Conservation (phyloP, 2,113 vertebrate genomes). For the Mungos mungo region DNA sequence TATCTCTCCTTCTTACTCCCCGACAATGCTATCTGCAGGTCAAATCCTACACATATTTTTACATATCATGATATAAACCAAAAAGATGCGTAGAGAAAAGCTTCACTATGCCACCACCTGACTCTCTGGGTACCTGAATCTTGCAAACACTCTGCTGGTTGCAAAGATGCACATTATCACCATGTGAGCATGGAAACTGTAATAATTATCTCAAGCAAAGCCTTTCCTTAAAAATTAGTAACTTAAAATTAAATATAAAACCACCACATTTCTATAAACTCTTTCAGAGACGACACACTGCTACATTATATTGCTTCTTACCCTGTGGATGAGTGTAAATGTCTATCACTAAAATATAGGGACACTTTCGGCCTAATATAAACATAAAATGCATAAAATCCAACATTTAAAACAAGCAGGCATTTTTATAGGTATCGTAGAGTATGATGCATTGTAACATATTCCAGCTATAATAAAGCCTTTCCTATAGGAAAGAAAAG, state of each 20-base stretch:
- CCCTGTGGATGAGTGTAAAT: slow-evolving; percentile 61
- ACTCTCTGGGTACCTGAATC: slow-evolving; percentile 51
- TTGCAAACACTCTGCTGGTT: not conserved
- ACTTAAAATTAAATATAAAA: slow-evolving; percentile 74
- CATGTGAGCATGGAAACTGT: not conserved
- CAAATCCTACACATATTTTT: slow-evolving; percentile 5
- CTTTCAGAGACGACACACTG: slow-evolving; percentile 63
- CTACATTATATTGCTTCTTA: slow-evolving; percentile 54
- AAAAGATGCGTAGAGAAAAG: not conserved
- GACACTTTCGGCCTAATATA: slow-evolving; percentile 70
- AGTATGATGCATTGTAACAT: slow-evolving; percentile 63
- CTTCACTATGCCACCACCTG: slow-evolving; percentile 34
- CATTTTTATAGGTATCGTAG: slow-evolving; percentile 68
- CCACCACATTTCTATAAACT: slow-evolving; percentile 43
- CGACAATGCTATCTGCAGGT: slow-evolving; percentile 11
- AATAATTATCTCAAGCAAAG: slow-evolving; percentile 54
- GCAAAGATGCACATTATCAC: slow-evolving; percentile 41
- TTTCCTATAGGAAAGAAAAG: slow-evolving; percentile 77
- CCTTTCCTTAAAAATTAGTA: slow-evolving; percentile 52
- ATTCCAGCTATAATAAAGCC: slow-evolving; percentile 73
- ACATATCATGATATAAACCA: not conserved
- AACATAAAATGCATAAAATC: slow-evolving; percentile 71
- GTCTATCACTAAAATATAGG: slow-evolving; percentile 74
- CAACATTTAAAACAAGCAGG: slow-evolving; percentile 75
- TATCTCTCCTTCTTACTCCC: slow-evolving; percentile 65